phyloP scores from a whole-genome alignment of 2,113 vertebrate genomes.

The Formicarius rufipectus region DNA sequence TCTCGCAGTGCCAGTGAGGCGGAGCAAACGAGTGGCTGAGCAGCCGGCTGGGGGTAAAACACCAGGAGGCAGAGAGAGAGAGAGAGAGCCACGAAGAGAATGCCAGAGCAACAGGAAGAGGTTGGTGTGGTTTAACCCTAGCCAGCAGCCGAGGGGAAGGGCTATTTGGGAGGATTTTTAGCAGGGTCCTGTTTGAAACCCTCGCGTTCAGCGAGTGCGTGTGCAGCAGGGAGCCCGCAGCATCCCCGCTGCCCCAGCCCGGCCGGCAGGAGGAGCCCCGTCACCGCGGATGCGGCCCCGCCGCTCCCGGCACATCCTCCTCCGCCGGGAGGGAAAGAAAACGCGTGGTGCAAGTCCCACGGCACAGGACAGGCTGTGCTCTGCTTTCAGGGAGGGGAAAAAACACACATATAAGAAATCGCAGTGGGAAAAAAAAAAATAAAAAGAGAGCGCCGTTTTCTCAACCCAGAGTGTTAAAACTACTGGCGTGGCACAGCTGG shows the following conservation, averaged over 20 bases:
- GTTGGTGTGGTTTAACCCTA: not conserved
- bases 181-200: too few species aligned
- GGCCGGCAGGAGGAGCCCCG: not conserved
- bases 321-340: accelerated
- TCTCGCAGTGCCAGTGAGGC: accelerated
- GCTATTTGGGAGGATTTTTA: not conserved
- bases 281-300: not conserved
- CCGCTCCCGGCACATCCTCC: not conserved
- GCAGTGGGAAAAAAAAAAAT: accelerated
- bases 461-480: not conserved
- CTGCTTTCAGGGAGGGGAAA: accelerated
- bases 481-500: accelerated
- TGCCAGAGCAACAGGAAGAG: not conserved
- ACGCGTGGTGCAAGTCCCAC: accelerated
- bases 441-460: accelerated
- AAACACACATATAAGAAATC: accelerated
- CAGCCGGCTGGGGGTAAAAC: accelerated
- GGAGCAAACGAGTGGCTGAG: not conserved
- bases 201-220: too few species aligned
- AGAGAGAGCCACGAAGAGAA: not conserved
- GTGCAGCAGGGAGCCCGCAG: accelerated
- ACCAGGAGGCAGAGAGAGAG: too few species aligned
- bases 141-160: not conserved
- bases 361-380: accelerated
- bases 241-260: not conserved